phyloP scores from a whole-genome alignment of 2,797 vertebrate genomes.

The Poeciliopsis turneri region DNA sequence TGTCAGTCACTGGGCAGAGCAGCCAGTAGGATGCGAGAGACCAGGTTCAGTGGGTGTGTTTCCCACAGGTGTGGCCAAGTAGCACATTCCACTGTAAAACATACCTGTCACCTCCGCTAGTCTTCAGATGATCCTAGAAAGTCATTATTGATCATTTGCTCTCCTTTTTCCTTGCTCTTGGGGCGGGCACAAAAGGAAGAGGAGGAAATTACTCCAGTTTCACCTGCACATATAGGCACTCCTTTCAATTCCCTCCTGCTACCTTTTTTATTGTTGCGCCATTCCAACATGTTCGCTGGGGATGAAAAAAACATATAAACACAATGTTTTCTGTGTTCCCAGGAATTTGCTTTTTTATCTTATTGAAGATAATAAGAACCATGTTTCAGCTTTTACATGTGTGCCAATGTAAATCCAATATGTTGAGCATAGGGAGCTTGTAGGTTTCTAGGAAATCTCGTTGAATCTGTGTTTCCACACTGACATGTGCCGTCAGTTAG shows the following conservation, averaged over 20 bases:
- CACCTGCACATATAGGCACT: conserved; percentile 31
- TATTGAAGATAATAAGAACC: conserved; percentile 14
- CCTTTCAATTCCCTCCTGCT: conserved; percentile 9
- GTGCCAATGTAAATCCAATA: conserved; percentile 3
- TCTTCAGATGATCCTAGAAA: conserved; percentile 70
- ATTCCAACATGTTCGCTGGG: neutral
- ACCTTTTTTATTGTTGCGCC: conserved; percentile 1
- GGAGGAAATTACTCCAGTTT: conserved; percentile 50
- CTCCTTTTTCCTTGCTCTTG: conserved; percentile 43
- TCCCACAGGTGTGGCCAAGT: conserved; percentile 77
- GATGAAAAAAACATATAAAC: neutral
- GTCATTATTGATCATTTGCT: conserved; percentile 53
- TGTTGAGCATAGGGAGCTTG: conserved; percentile 12
- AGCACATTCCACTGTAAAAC: conserved; percentile 78
- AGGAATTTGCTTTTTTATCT: conserved; percentile 15
- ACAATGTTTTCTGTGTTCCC: conserved; percentile 27
- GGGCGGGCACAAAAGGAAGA: conserved; percentile 44
- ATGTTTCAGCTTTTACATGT: neutral
- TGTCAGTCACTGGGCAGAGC: conserved; percentile 68
- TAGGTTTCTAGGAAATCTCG: conserved; percentile 17
- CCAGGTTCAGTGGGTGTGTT: conserved; percentile 66
- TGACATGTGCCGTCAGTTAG: conserved; percentile 39
- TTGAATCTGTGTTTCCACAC: conserved; percentile 25
- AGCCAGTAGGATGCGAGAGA: conserved; percentile 74
- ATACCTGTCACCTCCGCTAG: conserved; percentile 78